Conservation (phyloP, 2,113 vertebrate genomes). For the Cairina moschata region DNA sequence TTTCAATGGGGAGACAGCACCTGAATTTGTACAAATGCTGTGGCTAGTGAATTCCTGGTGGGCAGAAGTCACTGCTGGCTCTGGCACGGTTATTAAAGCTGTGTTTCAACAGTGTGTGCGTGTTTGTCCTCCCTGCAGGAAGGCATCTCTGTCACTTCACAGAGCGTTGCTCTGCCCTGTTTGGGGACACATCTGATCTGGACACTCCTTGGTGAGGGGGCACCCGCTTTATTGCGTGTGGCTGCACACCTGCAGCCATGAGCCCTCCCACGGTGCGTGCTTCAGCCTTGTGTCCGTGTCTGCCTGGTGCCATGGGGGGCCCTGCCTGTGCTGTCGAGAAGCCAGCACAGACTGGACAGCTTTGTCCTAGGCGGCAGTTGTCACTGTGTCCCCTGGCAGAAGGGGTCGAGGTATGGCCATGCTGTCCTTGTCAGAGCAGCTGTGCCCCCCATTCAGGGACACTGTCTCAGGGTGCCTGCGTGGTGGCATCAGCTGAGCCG, state of each 20-base stretch:
- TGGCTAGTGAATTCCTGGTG: background rate
- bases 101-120: fast-evolving
- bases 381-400: fast-evolving
- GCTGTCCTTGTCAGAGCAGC: fast-evolving
- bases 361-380: background rate
- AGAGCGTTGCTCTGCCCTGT: background rate
- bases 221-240: background rate
- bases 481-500: background rate
- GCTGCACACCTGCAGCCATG: background rate
- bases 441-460: fast-evolving
- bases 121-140: background rate
- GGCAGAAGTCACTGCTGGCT: background rate
- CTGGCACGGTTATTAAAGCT: background rate
- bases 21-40: background rate
- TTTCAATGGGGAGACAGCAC: background rate
- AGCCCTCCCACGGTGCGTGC: fast-evolving
- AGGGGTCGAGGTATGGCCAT: fast-evolving
- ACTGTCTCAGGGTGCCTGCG: background rate
- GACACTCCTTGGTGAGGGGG: no score
- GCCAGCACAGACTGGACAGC: fast-evolving
- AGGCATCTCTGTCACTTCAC: background rate
- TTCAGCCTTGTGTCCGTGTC: background rate
- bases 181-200: fast-evolving
- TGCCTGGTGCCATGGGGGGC: background rate
- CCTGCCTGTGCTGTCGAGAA: background rate